phyloP scores from a whole-genome alignment of 2,797 vertebrate species.

The Gallinago nigripennis region DNA sequence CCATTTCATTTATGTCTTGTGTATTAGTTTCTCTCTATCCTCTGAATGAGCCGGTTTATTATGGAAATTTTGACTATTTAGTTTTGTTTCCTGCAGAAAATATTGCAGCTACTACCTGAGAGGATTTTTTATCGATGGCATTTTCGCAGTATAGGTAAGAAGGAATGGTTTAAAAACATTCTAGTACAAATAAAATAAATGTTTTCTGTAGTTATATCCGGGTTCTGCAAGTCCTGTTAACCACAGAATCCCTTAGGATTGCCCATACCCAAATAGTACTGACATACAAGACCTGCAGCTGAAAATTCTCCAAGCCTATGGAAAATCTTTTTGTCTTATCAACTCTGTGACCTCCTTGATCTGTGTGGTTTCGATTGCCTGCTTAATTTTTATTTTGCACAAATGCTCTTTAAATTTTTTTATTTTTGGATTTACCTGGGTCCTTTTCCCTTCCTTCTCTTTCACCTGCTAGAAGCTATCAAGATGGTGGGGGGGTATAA shows the following conservation, averaged over 20 bases:
- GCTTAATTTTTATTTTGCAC: background rate
- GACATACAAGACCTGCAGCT: background rate
- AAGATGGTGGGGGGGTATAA: background rate
- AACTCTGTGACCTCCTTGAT: background rate
- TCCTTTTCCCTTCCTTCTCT: background rate
- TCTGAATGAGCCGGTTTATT: background rate
- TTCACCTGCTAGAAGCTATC: background rate
- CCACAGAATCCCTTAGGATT: background rate
- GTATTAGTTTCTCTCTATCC: background rate
- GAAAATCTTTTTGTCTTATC: background rate
- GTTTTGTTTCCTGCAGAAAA: conserved; percentile 87
- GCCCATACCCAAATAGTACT: background rate
- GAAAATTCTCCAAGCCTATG: background rate
- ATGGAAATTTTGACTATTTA: background rate
- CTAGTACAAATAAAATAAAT: background rate
- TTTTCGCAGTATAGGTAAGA: conserved; percentile 99
- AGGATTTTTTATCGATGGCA: conserved; percentile 98
- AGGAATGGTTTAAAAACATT: background rate
- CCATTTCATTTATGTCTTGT: background rate
- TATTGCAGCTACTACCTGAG: conserved; percentile 96
- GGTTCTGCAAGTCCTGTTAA: background rate
- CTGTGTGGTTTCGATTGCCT: background rate
- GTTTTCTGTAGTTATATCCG: background rate
- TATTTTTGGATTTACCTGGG: background rate
- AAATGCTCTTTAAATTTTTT: background rate